Base-by-base conservation (phyloP, 2,113 vertebrate genomes). In the Oriolus oriolus region DNA sequence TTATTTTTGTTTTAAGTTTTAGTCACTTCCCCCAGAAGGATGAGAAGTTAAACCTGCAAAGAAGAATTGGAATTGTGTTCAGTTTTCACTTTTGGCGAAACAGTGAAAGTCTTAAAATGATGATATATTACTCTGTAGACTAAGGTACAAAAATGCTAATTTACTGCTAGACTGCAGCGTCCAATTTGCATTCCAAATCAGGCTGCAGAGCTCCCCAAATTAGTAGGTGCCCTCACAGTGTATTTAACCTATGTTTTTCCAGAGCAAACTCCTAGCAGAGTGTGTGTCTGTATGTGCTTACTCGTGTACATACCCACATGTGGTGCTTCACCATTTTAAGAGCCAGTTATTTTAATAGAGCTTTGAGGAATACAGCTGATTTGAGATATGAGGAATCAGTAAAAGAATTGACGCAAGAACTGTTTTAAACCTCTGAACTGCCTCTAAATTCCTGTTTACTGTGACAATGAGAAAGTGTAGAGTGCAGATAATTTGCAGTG, bases 171-270 rank as follows among this genome's bases (percentile, higher is more conserved):
- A 95, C 98, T 97, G 97, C 97, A 95, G 93, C 53, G 0, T 64
- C 81, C 96, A 94, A 98, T 98, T 97, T 98, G 97, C 97, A 97
- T 98, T 98, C 96, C 95, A 97, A 98, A 97, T 98, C 95, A 97
- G 97, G 74, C 96, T 96, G 95, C 97, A 93, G 96, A 90, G 79
- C 85, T 96, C 85, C 91, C 92, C 79, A 94, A 97, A 88, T 81
- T 90, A 92, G 92, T 81, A 37, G 89, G 64, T 96, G 84, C 65
- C 54, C 91, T 94, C 53, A 61, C 50, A 82, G 79, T 64, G 61
- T 96, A 66, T 81, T 95, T 97, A 95, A 97, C 87, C 96, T 97
- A 17, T 82, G 91, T 65, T 84, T 93, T 90, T 74, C 90, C 87
- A 68, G 42, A 69, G 54, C 18, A 68, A 89, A 49, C 83, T 74